Conservation (phyloP, 1,140 invertebrate species). For the Drosophila fuyamai region DNA sequence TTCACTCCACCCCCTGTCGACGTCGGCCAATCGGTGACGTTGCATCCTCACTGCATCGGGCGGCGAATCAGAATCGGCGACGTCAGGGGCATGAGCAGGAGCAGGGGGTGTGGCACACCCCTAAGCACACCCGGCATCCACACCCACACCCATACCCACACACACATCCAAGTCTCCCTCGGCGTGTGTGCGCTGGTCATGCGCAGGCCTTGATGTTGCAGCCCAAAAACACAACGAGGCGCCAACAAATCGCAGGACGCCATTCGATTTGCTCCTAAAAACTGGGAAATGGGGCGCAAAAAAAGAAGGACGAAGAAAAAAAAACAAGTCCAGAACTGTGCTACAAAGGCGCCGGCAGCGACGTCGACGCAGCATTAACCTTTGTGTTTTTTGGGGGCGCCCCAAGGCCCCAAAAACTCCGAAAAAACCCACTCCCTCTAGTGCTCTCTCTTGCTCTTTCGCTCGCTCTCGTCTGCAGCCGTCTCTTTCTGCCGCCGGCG, state of each 20-base stretch:
- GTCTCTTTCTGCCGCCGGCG: constrained; percentile 2
- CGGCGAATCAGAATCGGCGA: constrained; percentile 65
- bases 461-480: constrained; percentile 3
- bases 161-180: constrained; percentile 51
- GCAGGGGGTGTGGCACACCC: constrained; percentile 30
- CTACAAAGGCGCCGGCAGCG: constrained; percentile 41
- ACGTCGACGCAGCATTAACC: constrained; percentile 52
- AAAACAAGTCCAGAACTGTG: constrained; percentile 47
- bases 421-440: constrained; percentile 25
- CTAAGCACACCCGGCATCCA: constrained; percentile 1
- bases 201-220: constrained; percentile 60
- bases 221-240: constrained; percentile 36
- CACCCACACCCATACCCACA: neutral
- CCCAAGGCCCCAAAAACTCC: constrained; percentile 38
- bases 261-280: constrained; percentile 73
- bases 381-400: constrained; percentile 18
- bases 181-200: constrained; percentile 62
- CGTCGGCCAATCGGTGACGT: constrained; percentile 59
- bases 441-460: constrained; percentile 6
- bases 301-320: neutral
- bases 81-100: constrained; percentile 27
- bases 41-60: constrained; percentile 68
- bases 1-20: constrained; percentile 22
- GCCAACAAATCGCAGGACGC: constrained; percentile 71
- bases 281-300: constrained; percentile 2